These are phyloP conservation scores for Amiota mariae DNA, from an alignment of 2,888 invertebrate genomes.

Conservation along the genomic window DNA sequence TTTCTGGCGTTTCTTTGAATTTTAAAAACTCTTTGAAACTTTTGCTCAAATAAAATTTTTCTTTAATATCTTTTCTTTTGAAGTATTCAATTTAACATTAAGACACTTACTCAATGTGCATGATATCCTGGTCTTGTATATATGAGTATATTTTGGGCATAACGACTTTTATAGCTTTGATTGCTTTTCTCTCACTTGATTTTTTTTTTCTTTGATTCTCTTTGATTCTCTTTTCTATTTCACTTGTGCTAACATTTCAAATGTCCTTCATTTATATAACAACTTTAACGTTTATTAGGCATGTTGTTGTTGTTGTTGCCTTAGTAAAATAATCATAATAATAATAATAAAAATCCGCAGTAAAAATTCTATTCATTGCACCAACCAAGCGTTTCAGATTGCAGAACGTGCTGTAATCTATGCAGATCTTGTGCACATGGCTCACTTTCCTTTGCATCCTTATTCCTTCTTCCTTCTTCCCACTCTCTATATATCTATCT, in stretches of 20 bases:
- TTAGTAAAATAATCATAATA: conserved; percentile 20
- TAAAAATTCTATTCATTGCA: conserved; percentile 68
- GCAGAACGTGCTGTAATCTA: conserved; percentile 57
- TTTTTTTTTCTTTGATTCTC: neutral
- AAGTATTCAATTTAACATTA: too few species aligned
- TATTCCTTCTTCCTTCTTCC: neutral
- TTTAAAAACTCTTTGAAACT: too few species aligned
- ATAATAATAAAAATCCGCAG: conserved; percentile 56
- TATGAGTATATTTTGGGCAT: neutral
- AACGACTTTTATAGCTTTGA: neutral
- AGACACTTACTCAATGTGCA: too few species aligned
- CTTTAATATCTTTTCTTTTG: too few species aligned
- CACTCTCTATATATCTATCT: neutral
- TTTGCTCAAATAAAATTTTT: too few species aligned
- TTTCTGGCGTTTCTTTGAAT: too few species aligned
- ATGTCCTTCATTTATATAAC: conserved; percentile 30
- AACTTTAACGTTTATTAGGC: neutral
- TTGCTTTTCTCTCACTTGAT: neutral
- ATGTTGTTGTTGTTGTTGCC: conserved; percentile 35
- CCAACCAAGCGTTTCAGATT: conserved; percentile 65
- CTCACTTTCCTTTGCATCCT: too few species aligned
- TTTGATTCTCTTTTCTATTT: conserved; percentile 50
- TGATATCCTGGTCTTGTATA: too few species aligned
- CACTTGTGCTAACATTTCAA: conserved; percentile 26
- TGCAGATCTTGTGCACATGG: conserved; percentile 21